Base-by-base conservation (phyloP, 92 coral and sea anemone genomes). In the Porites lobata region DNA sequence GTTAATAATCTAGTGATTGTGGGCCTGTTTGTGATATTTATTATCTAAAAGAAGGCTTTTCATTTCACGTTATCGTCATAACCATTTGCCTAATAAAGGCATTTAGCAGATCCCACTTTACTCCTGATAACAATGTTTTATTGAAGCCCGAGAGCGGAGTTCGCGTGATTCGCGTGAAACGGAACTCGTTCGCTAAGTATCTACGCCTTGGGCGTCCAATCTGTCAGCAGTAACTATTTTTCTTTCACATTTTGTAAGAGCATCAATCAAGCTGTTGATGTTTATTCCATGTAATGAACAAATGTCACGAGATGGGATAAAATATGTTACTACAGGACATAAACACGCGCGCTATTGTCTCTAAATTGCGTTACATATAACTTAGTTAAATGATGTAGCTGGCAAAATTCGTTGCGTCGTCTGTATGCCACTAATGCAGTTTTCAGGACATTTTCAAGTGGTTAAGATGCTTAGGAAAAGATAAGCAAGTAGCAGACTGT, bases 241-340 rank as follows among this genome's bases (percentile, higher is more conserved):
- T 51, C 64, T 75, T 52, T 53, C 57, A 19, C 65, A 20, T 52
- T 21, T 70, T n/a, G 43, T 43, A n/a, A 20, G 21, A 38, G 61
- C 32, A 54, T 75, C 63, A 22, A 53, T 75, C 63, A 52, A 17
- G 11, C 43, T 21, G 78, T 52, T 75, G 18, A 75, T 52, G 78
- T 75, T 52, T 20, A 53, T 56, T 32, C 15, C 26, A 11, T 56
- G 63, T 75, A 10, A 75, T 75, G 78, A 11, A 53, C 65, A 20
- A 52, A 53, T 75, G 78, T 75, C 78, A 75, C 78, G 78, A 52
- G 63, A 75, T 75, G 78, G 54, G 65, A 75, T 75, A 75, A 52
- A 57, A 47, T 19, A 75, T 7, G 53, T 26, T 8, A 56, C 61
- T 56, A 14, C 61, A 56, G 61, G 15, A 56, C 14, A 56, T 10